A percentile compares a stretch with the other conserved stretches of the same genome.
phyloP scores from a whole-genome alignment of 2,888 invertebrate species.

The Tyria jacobaeae region DNA sequence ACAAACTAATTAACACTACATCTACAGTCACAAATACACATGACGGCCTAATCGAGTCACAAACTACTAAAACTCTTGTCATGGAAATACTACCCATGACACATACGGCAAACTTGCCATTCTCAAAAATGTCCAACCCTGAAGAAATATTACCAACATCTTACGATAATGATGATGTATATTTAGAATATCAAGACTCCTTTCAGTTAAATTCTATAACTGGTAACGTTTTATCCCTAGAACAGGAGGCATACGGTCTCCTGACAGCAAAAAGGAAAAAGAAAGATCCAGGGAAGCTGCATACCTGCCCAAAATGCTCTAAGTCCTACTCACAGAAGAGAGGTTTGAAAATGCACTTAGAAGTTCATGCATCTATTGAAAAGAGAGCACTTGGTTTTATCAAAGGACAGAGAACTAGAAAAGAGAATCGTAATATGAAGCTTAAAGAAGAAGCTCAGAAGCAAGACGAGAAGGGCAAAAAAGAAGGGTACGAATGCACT shows the following conservation, averaged over 20 bases:
- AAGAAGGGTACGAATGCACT: conserved; percentile 75
- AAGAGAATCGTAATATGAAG: conserved; percentile 58
- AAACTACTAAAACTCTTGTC: conserved; percentile 73
- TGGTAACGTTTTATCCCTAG: conserved; percentile 72
- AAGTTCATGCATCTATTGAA: conserved; percentile 71
- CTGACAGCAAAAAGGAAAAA: conserved; percentile 64
- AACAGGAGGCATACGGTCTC: conserved; percentile 77
- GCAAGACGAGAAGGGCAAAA: conserved; percentile 47
- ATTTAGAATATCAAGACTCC: conserved; percentile 58
- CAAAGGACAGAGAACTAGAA: conserved; percentile 62
- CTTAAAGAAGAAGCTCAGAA: conserved; percentile 34
- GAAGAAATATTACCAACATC: conserved; percentile 75
- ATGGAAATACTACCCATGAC: conserved; percentile 76
- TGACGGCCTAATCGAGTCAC: conserved; percentile 68
- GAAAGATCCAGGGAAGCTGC: conserved; percentile 34
- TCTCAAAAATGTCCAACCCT: conserved; percentile 64
- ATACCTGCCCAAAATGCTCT: conserved; percentile 67
- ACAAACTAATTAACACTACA: conserved; percentile 74
- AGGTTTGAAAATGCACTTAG: conserved; percentile 62
- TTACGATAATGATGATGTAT: conserved; percentile 44
- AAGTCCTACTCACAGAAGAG: conserved; percentile 58
- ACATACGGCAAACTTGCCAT: conserved; percentile 34
- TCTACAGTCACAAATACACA: conserved; percentile 70
- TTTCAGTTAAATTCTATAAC: conserved; percentile 81
- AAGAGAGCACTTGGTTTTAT: conserved; percentile 64